Conservation (phyloP, 2,113 vertebrate genomes). For the Holacanthus passer region DNA sequence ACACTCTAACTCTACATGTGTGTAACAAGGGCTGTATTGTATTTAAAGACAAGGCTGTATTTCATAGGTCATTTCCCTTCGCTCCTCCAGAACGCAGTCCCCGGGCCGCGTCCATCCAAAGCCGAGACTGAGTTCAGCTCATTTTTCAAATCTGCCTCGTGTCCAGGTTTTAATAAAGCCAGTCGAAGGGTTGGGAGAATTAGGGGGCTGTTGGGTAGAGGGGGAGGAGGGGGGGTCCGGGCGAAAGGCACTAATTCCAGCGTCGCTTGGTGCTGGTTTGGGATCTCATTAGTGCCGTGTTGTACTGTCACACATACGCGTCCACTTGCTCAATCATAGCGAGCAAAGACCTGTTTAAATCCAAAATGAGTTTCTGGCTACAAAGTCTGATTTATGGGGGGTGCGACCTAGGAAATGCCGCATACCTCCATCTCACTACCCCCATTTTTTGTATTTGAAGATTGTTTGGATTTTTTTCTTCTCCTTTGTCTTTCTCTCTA, state of each 20-base stretch:
- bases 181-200: constrained; percentile 65
- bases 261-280: constrained; percentile 57
- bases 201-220: constrained; percentile 42
- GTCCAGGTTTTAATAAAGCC: constrained; percentile 83
- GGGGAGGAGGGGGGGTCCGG: constrained; percentile 7
- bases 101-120: constrained; percentile 58
- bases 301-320: constrained; percentile 79
- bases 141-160: constrained; percentile 77
- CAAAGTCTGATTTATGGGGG: constrained; percentile 71
- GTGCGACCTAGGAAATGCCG: constrained; percentile 82
- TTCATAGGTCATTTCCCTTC: constrained; percentile 71
- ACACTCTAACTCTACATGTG: constrained; percentile 42
- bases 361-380: constrained; percentile 80
- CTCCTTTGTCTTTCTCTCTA: constrained; percentile 42
- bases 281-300: constrained; percentile 81
- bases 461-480: constrained; percentile 62
- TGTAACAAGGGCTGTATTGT: constrained; percentile 57
- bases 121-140: constrained; percentile 75
- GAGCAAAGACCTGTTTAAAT: constrained; percentile 79
- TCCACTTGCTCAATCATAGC: constrained; percentile 79
- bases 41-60: constrained; percentile 63
- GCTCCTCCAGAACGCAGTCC: constrained; percentile 46
- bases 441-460: constrained; percentile 80
- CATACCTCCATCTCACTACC: constrained; percentile 65
- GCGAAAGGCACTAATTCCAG: constrained; percentile 76